These are phyloP conservation scores for Syrista parreyssii DNA, from an alignment of 2,888 invertebrate species.

Conservation along the genomic window DNA sequence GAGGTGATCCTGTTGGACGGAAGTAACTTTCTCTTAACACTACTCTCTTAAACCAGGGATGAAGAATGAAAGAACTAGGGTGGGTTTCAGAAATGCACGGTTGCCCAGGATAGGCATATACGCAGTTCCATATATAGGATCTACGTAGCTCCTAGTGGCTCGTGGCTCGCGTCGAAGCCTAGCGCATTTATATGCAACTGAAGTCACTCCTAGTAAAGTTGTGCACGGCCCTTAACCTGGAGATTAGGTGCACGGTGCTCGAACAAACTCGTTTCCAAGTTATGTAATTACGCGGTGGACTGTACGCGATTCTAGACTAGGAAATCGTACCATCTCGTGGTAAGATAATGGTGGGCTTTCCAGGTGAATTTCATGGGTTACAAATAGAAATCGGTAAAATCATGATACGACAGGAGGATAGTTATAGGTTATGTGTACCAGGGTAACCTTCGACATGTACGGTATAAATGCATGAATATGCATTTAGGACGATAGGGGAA, in stretches of 20 bases:
- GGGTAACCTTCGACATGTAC: neutral
- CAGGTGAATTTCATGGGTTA: neutral
- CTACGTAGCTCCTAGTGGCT: neutral
- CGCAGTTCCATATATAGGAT: neutral
- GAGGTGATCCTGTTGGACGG: neutral
- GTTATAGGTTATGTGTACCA: neutral
- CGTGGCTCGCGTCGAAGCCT: neutral
- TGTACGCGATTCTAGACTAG: slow-evolving; percentile 7
- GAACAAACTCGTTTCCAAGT: slow-evolving; percentile 38
- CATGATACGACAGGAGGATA: neutral
- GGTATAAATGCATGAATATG: neutral
- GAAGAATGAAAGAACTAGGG: too few relatives aligned
- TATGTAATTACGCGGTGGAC: slow-evolving; percentile 39
- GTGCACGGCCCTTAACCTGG: neutral
- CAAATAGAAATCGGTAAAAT: neutral
- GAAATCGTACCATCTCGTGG: neutral
- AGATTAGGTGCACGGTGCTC: neutral
- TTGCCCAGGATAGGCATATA: neutral
- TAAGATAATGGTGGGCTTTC: neutral
- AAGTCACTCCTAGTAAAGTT: neutral
- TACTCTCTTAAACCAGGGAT: too few relatives aligned
- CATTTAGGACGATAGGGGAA: neutral
- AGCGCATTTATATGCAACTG: neutral
- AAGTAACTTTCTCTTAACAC: too few relatives aligned
- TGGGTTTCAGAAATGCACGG: neutral